Base-by-base conservation (phyloP, 2,797 vertebrate genomes). In the Phaenicophaeus curvirostris region DNA sequence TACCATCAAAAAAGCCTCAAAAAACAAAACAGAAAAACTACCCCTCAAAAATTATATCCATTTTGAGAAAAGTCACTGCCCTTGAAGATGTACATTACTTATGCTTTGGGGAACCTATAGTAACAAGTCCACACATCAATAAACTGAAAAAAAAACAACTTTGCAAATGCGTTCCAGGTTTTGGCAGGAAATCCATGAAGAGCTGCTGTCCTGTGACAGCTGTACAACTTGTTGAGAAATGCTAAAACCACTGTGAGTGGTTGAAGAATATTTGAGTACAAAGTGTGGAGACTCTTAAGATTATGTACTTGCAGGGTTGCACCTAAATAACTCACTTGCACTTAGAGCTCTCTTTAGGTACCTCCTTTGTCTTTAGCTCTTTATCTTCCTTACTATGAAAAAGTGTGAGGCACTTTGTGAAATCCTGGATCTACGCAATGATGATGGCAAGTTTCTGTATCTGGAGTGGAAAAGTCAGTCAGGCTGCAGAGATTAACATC, bases 21-120 rank as follows among this genome's bases (percentile, higher is more conserved):
- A 87, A 35, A 53, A 0, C 1, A 46, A 51, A 57, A 7, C 3
- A 48, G 39, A 58, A 19, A 9, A 27, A 15, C 1, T 2, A 0
- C 2, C 3, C 9, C 30, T 10, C 25, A 33, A 67, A 90, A 67
- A 61, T 53, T 0, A 31, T 31, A 67, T 28, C 3, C 3, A 30
- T 55, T 81, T 41, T 57, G 5, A 1, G 7, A 81, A 58, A 81
- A 68, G 12, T 30, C 31, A 37, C 6, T 65, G 21, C 18, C 72
- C 30, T 72, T 84, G 31, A 58, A 75, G 55, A 37, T 17, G 7
- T 11, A 50, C 6, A 10, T 18, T 67, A 71, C 20, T 27, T 67
- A 31, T 7, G 16, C 16, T 28, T 67, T 58, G 12, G 17, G 12
- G 5, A 82, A 42, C 24, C 21, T 72, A 30, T 4, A 44, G 6